Base-by-base conservation (phyloP, 2,797 vertebrate species). In the Cottoperca gobio region DNA sequence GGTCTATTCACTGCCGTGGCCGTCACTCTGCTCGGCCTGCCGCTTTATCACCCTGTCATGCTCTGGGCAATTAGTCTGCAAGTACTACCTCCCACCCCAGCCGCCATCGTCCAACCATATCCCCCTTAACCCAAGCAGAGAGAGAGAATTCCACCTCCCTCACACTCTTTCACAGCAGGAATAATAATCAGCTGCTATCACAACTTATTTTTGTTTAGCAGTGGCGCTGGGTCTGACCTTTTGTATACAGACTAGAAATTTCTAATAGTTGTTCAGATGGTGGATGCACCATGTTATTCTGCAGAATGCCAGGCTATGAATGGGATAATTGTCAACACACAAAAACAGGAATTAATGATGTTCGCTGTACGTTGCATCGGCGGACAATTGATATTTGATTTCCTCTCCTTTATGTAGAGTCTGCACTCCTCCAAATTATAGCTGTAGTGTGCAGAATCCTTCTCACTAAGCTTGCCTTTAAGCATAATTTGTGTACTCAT, bases 51-150 rank as follows among this genome's bases (percentile, higher is more conserved):
- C 90, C 95, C 81, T 88, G 85, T 89, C 89, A 92, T 92, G 92
- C 91, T 88, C 85, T 88, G 90, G 94, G 91, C 95, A 96, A 96
- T 96, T 96, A 97, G 93, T 89, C 82, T 82, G 78, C 71, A 48
- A 48, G 65, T 62, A 33, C 68, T 68, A 63, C 66, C 60, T 70
- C 67, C 62, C 66, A 62, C 53, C 65, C 52, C 57, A 33, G 14
- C 64, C 16, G 21, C 74, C 59, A 64, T 43, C 42, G 45, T 78
- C 80, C 74, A 83, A 67, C 53, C 55, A 53, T 55, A 75, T 84
- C 69, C 49, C 46, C 74, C 54, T 48, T 39, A 78, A 64, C 21
- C 12, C 45, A 17, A 40, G 45, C 26, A 45, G 77, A 57, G 48
- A 68, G 21, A 45, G 58, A 76, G 43, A 37, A 60, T 5, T 66